A percentile compares a stretch with the other conserved stretches of the same genome.
phyloP scores from a whole-genome alignment of 2,797 vertebrate genomes.

The Kryptopterus vitreolus region DNA sequence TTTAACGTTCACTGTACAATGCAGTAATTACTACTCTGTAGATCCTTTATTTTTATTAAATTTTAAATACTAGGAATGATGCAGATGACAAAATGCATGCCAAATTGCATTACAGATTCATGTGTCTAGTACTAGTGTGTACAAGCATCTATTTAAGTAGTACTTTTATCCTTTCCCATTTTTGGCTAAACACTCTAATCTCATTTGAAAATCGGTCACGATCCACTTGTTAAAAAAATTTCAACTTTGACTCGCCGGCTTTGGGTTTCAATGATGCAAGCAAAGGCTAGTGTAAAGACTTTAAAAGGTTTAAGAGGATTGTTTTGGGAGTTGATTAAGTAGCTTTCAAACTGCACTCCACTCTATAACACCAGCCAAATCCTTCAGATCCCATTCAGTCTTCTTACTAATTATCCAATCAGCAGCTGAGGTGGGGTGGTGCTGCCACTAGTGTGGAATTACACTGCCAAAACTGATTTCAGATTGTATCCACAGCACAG shows the following conservation, averaged over 20 bases:
- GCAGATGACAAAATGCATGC: no score
- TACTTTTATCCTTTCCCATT: background rate
- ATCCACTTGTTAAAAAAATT: slow-evolving; percentile 6
- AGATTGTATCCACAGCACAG: background rate
- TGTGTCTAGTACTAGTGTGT: no score
- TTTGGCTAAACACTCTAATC: background rate
- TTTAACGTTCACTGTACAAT: no score
- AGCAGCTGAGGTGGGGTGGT: slow-evolving; percentile 10
- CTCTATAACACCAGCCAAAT: slow-evolving; percentile 14
- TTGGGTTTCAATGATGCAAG: background rate
- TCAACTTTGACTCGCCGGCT: background rate
- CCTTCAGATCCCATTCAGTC: slow-evolving; percentile 37
- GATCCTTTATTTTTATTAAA: no score
- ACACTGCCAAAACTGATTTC: slow-evolving; percentile 17
- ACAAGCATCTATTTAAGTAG: background rate
- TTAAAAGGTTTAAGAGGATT: slow-evolving; percentile 35
- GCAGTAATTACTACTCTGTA: no score
- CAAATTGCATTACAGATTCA: background rate
- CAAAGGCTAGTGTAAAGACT: slow-evolving; percentile 5
- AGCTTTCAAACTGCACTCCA: slow-evolving; percentile 39
- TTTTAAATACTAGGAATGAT: no score
- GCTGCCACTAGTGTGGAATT: background rate
- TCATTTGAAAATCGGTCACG: background rate
- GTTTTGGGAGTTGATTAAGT: slow-evolving; percentile 39
- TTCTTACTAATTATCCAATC: slow-evolving; percentile 43